Evolutionary conservation across 2,797 vertebrate genomes (phyloP), one percentile per base, ranked within the genome.

Genomic region (Menidia menidia): DNA sequence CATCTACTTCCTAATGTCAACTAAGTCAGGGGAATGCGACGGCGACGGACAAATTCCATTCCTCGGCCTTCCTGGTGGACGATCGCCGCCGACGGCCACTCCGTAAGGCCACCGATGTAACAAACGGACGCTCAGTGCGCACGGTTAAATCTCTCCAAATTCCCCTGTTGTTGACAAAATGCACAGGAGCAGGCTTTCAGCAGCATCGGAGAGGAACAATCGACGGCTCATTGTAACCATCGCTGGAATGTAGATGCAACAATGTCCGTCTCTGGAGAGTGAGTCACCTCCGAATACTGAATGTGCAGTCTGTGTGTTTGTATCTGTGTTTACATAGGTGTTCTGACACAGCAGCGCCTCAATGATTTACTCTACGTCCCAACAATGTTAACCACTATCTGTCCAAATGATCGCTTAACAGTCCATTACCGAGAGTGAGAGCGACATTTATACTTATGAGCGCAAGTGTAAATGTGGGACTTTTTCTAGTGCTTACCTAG

Each of bases 401-500:
- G 19, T 19, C 39, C 25, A 39, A 39, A 10, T 6, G 4, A 39
- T 39, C 5, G 18, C 18, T 19, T 3, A 7, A 59, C n/a, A 65
- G 12, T 16, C 3, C 3, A 16, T 15, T 52, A 45, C 32, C 31
- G 16, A 19, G 43, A 0, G 2, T 4, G 18, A 25, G 16, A 9
- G 7, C 6, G 16, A 7, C 10, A 39, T 39, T 25, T 25, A 25
- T 25, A 25, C 25, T 25, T 39, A 39, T 39, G 7, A 39, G 10
- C 8, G 7, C 47, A 18, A 18, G 18, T 48, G n/a, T n/a, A 11
- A 50, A 11, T 19, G 12, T 12, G 15, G 9, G 9, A 16, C n/a
- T 16, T 14, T 33, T 18, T 30, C 52, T 5, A 2, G 50, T 25
- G 51, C 55, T 89, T 97, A 99, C 98, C 98, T 95, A 96, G 79